These are phyloP conservation scores for Pseudois nayaur DNA, from an alignment of 2,113 vertebrate species.

Conservation along the genomic window DNA sequence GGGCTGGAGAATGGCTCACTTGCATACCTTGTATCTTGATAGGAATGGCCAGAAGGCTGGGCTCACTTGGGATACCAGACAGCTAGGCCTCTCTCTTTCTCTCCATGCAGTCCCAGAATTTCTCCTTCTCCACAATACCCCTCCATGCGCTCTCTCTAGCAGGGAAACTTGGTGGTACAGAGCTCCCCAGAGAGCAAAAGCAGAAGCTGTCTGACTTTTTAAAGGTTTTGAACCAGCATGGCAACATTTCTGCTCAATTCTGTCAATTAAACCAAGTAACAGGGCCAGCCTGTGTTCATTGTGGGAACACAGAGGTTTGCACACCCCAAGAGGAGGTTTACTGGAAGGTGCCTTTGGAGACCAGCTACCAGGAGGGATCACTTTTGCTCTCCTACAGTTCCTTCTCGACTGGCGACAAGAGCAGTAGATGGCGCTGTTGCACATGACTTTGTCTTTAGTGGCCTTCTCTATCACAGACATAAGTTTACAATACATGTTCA, in stretches of 20 bases:
- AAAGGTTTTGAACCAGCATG: neutral
- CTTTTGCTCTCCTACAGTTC: neutral
- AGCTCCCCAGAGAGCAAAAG: neutral
- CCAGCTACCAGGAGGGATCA: neutral
- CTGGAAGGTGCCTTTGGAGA: neutral
- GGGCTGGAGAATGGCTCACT: neutral
- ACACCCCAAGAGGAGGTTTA: neutral
- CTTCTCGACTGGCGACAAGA: neutral
- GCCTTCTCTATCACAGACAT: neutral
- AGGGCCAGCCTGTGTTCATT: neutral
- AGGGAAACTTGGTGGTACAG: neutral
- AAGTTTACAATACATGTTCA: neutral
- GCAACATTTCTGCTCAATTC: neutral
- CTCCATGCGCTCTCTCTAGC: neutral
- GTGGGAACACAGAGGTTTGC: neutral
- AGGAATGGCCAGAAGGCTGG: neutral
- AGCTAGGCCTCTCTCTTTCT: neutral
- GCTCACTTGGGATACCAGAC: neutral
- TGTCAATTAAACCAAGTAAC: neutral
- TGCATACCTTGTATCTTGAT: neutral
- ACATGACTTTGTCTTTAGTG: neutral
- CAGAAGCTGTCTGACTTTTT: neutral
- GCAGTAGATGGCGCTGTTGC: neutral
- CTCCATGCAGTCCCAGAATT: neutral
- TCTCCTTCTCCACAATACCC: neutral